Conservation (phyloP, 2,797 vertebrate species). For the Pseudochirops cupreus region DNA sequence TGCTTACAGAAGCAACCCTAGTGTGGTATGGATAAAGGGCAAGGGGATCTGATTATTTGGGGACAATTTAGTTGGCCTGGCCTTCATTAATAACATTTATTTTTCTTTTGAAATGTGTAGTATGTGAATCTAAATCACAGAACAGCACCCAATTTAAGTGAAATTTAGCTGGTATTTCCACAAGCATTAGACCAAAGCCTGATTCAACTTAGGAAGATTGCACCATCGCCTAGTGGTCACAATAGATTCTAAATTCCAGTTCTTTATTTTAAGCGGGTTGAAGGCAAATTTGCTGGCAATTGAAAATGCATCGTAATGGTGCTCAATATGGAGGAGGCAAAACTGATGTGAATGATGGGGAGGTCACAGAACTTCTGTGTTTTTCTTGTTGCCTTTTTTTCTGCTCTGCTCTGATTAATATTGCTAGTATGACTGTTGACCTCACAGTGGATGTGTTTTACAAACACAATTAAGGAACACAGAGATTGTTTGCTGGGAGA, state of each 20-base stretch:
- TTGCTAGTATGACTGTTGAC: constrained; percentile 44
- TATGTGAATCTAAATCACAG: constrained; percentile 22
- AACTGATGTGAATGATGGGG: constrained; percentile 27
- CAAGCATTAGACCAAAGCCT: constrained; percentile 4
- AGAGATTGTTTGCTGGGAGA: constrained; percentile 22
- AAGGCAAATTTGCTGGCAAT: not conserved
- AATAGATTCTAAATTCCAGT: constrained; percentile 20
- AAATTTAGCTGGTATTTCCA: constrained; percentile 27
- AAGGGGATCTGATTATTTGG: constrained; percentile 19
- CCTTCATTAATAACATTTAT: not conserved
- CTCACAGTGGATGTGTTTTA: constrained; percentile 60
- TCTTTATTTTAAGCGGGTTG: not conserved
- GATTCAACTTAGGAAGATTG: constrained; percentile 25
- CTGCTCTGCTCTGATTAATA: constrained; percentile 57
- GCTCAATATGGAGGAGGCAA: constrained; percentile 52
- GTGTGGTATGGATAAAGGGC: constrained; percentile 7
- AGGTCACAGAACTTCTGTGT: constrained; percentile 40
- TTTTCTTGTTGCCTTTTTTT: constrained; percentile 61
- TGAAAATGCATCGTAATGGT: constrained; percentile 57
- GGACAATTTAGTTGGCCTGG: constrained; percentile 21
- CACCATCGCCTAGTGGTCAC: not conserved
- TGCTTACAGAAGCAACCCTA: constrained; percentile 2
- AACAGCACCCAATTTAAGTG: constrained; percentile 24
- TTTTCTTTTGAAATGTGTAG: constrained; percentile 47
- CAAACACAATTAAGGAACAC: constrained; percentile 55